phyloP scores from a whole-genome alignment of 2,797 vertebrate species.

The Eutrigla gurnardus region DNA sequence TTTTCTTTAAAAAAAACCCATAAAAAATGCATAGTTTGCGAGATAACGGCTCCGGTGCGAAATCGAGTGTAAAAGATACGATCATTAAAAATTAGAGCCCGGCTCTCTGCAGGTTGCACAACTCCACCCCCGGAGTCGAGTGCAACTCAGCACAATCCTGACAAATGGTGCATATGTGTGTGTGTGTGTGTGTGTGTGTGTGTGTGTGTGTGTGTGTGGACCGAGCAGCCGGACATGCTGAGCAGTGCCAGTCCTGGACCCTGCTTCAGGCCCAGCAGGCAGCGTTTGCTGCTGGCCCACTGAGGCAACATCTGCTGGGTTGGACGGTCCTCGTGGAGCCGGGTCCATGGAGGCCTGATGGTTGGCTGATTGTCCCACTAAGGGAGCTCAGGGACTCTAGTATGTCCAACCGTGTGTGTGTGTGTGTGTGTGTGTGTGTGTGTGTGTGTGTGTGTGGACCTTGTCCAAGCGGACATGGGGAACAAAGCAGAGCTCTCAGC shows the following conservation, averaged over 20 bases:
- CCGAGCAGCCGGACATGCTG: constrained; percentile 76
- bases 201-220: constrained; percentile 52
- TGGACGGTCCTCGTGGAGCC: constrained; percentile 74
- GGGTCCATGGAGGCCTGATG: constrained; percentile 73
- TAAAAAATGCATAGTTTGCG: constrained; percentile 48
- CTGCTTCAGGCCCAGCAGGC: constrained; percentile 72
- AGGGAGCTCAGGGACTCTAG: constrained; percentile 65
- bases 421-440: constrained; percentile 63
- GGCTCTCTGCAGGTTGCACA: constrained; percentile 45
- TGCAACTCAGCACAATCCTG: constrained; percentile 74
- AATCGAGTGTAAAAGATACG: constrained; percentile 58
- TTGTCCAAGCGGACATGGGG: constrained; percentile 77
- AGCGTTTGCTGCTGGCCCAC: constrained; percentile 81
- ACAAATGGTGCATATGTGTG: constrained; percentile 62
- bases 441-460: constrained; percentile 62
- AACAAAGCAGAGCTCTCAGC: constrained; percentile 78
- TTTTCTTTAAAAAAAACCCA: constrained; percentile 19
- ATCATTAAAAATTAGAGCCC: constrained; percentile 63
- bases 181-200: constrained; percentile 16
- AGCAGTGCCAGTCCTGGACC: constrained; percentile 68
- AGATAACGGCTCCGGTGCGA: constrained; percentile 48
- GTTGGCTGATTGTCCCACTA: constrained; percentile 69
- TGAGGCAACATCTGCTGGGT: constrained; percentile 83
- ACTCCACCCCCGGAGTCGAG: constrained; percentile 43
- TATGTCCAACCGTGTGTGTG: constrained; percentile 65